Evolutionary conservation across 2,888 invertebrate genomes (phyloP), one percentile per base, ranked within the genome.

Genomic region (Drosophila yooni): DNA sequence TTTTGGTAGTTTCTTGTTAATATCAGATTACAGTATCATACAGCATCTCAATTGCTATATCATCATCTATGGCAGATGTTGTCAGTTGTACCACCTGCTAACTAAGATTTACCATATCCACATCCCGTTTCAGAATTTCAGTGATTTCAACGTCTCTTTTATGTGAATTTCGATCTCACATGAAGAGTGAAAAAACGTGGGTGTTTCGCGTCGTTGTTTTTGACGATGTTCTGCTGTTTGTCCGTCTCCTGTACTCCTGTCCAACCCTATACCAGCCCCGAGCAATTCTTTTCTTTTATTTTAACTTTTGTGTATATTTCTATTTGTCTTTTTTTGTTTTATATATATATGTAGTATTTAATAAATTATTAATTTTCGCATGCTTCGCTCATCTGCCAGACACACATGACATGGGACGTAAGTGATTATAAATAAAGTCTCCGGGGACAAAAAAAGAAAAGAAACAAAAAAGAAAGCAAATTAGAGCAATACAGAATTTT

Each of bases 301-400:
- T 76, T 58, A 38, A 48, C 68, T 78, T 74, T 21, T 48, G 63
- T 56, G 25, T 46, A 21, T 25, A 15, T 46, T 25, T 46, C 7
- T 15, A 25, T 46, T 25, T 25, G 25, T 6, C 18, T 53, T 56
- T 54, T 56, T 33, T 59, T 51, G 21, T 62, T 59, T 56, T 33
- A 54, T 53, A 2, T 63, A 60, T 88, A 62, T 68, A 56, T 76
- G 69, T 83, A 82, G 83, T 79, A 89, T 85, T 89, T 82, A 85
- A 85, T 85, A 90, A 90, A 90, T 85, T 85, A 90, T 85, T 90
- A 85, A 90, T 79, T 85, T 85, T 75, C 62, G 73, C 83, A 70
- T 59, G 78, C 56, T 77, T 63, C 61, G 67, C 66, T 70, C 81
- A 56, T 58, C 76, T 60, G 62, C 43, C 77, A 66, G 57, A 65